Conservation (phyloP, 2,888 invertebrate genomes). For the Noctua comes region DNA sequence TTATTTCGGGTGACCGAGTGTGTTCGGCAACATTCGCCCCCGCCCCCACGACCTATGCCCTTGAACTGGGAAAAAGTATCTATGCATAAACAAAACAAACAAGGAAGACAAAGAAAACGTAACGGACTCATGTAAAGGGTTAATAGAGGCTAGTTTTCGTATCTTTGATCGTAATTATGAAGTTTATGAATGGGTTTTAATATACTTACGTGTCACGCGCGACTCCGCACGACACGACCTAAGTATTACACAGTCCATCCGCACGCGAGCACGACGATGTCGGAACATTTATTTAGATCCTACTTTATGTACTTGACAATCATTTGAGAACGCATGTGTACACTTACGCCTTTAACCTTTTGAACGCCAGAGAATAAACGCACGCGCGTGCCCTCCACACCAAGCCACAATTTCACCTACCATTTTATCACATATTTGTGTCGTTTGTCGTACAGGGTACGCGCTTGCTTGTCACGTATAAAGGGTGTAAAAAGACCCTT, state of each 20-base stretch:
- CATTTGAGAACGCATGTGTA: slow-evolving; percentile 4
- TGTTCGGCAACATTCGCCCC: slow-evolving; percentile 19
- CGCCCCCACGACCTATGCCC: slow-evolving; percentile 32
- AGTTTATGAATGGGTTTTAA: slow-evolving; percentile 42
- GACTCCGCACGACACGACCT: slow-evolving; percentile 27
- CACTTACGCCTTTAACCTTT: too few relatives aligned
- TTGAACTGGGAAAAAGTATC: slow-evolving; percentile 47
- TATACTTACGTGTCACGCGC: slow-evolving; percentile 37
- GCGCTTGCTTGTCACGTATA: too few relatives aligned
- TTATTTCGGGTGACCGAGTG: slow-evolving; percentile 37
- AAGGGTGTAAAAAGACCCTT: too few relatives aligned
- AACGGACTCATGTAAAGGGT: slow-evolving; percentile 3
- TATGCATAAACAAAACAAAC: slow-evolving; percentile 40
- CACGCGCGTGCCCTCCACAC: too few relatives aligned
- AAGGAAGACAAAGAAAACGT: slow-evolving; percentile 30
- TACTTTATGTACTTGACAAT: slow-evolving; percentile 6
- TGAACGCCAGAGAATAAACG: too few relatives aligned
- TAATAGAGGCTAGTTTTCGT: background rate
- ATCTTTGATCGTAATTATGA: slow-evolving; percentile 32
- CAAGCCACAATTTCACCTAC: too few relatives aligned
- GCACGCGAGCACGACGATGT: slow-evolving; percentile 48
- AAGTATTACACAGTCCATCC: slow-evolving; percentile 29
- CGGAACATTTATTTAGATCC: slow-evolving; percentile 22
- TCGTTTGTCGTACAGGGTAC: too few relatives aligned
- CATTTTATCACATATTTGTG: too few relatives aligned